Evolutionary conservation across 2,113 vertebrate species (phyloP).

Genomic region (Hyperoodon ampullatus): DNA sequence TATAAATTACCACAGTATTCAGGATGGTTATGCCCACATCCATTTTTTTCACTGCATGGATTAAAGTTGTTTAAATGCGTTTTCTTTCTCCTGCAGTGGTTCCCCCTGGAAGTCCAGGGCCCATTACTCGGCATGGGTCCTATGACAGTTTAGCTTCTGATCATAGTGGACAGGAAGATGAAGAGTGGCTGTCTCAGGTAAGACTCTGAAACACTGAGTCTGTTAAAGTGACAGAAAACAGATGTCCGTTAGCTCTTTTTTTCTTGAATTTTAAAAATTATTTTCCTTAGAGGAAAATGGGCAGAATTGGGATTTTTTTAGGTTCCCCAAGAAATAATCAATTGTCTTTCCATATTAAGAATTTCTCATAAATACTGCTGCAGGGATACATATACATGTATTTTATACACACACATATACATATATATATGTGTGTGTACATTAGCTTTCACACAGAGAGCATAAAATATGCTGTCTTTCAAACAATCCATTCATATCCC

Average conservation of each 20-base stretch:
- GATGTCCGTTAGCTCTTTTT: not conserved
- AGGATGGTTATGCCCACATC: not conserved
- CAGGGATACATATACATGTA: not conserved
- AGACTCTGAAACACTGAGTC: not conserved
- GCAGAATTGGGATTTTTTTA: not conserved
- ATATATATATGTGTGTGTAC: not conserved
- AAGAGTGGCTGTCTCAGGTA: slow-evolving; percentile 99
- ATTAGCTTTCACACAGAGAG: not conserved
- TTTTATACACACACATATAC: not conserved
- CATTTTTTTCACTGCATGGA: not conserved
- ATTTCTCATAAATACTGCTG: not conserved
- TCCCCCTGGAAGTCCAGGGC: slow-evolving; percentile 93
- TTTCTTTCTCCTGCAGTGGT: slow-evolving; percentile 85
- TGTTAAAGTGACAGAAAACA: slow-evolving; percentile 16
- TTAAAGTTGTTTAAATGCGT: slow-evolving; percentile 40
- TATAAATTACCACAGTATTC: not conserved
- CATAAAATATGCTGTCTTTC: not conserved
- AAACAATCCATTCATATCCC: not conserved
- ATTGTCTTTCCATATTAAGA: slow-evolving; percentile 38
- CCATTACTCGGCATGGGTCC: slow-evolving; percentile 94
- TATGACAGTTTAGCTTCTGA: slow-evolving; percentile 96
- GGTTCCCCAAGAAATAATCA: not conserved
- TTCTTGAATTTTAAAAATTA: not conserved
- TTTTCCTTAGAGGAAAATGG: slow-evolving; percentile 44
- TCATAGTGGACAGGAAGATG: slow-evolving; percentile 96